Percentiles rank a stretch among this genome's conserved stretches.
phyloP scores from a whole-genome alignment of 2,797 vertebrate species.

The Ciconia nigra region DNA sequence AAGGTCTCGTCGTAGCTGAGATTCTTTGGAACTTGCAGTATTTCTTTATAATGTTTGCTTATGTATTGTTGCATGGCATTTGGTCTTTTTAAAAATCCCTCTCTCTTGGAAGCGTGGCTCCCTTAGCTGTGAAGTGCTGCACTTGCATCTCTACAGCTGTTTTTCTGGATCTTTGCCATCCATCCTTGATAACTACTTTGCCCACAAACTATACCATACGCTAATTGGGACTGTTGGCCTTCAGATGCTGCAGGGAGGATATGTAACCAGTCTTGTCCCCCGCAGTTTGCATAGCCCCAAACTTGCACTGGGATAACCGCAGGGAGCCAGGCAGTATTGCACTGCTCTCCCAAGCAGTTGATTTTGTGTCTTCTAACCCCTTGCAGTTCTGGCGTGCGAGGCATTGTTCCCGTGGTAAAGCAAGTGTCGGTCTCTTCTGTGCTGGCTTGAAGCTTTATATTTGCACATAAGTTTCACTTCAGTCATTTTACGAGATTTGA shows the following conservation, averaged over 20 bases:
- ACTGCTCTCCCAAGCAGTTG: not conserved
- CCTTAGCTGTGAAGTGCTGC: not conserved
- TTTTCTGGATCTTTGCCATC: not conserved
- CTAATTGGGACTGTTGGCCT: not conserved
- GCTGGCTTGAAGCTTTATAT: not conserved
- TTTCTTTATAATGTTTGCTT: not conserved
- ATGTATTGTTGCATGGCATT: not conserved
- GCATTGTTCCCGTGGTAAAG: not conserved
- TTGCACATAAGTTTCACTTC: not conserved
- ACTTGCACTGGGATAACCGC: not conserved
- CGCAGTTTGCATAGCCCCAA: rapidly evolving
- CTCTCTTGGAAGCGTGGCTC: not conserved
- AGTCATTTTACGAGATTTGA: not conserved
- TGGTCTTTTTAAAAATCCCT: not conserved
- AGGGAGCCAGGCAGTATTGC: not conserved
- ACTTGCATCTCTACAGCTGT: not conserved
- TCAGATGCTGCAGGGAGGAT: not conserved
- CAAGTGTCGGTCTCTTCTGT: not conserved
- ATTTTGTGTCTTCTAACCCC: not conserved
- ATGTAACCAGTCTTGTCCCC: not conserved
- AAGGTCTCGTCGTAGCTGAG: not conserved
- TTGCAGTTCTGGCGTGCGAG: not conserved
- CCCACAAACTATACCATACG: rapidly evolving
- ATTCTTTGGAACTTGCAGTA: not conserved
- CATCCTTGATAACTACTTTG: not conserved